phyloP scores from a whole-genome alignment of 1,140 invertebrate genomes.

The Trinorchestia longiramus region DNA sequence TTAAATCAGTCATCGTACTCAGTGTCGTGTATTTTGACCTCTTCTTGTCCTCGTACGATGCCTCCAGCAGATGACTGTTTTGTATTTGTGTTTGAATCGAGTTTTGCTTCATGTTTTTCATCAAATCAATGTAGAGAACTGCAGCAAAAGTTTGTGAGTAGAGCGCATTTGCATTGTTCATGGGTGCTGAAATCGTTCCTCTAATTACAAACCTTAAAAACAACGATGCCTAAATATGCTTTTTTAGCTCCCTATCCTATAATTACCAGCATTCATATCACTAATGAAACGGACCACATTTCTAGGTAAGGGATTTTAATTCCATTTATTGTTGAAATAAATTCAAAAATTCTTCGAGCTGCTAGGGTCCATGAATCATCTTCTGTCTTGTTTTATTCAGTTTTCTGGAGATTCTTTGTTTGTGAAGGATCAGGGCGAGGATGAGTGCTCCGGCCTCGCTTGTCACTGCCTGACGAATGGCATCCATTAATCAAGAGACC shows the following conservation, averaged over 20 bases:
- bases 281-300: background rate
- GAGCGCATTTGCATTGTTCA: background rate
- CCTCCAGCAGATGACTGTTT: too few species aligned
- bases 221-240: background rate
- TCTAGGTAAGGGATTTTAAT: background rate
- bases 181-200: background rate
- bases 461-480: conserved; percentile 31
- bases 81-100: too few species aligned
- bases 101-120: too few species aligned
- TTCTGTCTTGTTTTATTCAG: background rate
- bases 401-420: background rate
- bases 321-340: background rate
- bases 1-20: too few species aligned
- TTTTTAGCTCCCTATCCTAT: background rate
- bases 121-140: too few species aligned
- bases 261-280: background rate
- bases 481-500: conserved; percentile 20
- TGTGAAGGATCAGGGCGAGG: background rate
- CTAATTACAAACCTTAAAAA: background rate
- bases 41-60: too few species aligned
- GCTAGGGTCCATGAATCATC: background rate
- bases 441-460: conserved; percentile 26
- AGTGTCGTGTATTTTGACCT: too few species aligned
- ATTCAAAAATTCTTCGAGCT: background rate
- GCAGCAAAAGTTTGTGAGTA: too few species aligned